Conservation (phyloP, 2,888 invertebrate species). For the Diplolepis rosae region DNA sequence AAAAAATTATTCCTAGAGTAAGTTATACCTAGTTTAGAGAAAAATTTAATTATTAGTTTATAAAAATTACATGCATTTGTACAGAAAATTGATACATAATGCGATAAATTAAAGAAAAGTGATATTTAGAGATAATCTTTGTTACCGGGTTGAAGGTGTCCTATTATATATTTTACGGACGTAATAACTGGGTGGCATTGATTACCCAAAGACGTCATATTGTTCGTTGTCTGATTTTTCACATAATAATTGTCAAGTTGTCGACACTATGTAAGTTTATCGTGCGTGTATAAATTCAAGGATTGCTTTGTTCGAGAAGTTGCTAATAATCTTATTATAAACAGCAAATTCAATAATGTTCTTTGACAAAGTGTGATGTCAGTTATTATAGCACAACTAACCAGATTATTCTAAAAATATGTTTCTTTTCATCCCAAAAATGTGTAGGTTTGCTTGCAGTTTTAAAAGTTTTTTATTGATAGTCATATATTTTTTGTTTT, state of each 20-base stretch:
- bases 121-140: no score
- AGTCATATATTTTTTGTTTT: no score
- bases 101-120: no score
- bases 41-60: no score
- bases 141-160: not conserved
- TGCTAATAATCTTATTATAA: constrained; percentile 17
- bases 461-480: no score
- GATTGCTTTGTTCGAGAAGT: constrained; percentile 12
- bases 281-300: constrained; percentile 2
- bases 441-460: no score
- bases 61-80: no score
- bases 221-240: not conserved
- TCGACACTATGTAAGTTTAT: constrained; percentile 14
- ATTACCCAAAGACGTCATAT: not conserved
- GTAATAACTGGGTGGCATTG: not conserved
- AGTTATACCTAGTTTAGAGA: no score
- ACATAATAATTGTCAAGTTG: not conserved
- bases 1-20: no score
- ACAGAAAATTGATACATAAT: no score
- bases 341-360: not conserved
- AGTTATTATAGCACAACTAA: not conserved
- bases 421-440: not conserved
- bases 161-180: not conserved
- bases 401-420: not conserved
- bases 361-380: not conserved